A percentile compares a stretch with the other conserved stretches of the same genome.
Evolutionary conservation across 2,797 vertebrate genomes (phyloP).

Genomic region (Ara ararauna): DNA sequence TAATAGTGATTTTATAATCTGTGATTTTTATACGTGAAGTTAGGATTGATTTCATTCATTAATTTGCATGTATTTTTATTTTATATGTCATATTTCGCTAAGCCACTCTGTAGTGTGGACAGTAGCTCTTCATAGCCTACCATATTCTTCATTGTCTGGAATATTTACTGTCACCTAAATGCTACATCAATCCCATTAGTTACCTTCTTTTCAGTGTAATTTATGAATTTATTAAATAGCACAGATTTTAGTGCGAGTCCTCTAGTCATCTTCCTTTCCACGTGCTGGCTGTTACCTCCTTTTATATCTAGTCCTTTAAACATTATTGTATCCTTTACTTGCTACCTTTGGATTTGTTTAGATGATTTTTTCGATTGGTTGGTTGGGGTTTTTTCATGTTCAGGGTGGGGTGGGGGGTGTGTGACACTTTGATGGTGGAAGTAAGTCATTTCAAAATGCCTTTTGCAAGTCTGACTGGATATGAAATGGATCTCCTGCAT

Average conservation of each 20-base stretch:
- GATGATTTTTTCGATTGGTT: neutral
- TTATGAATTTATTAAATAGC: neutral
- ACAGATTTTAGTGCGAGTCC: neutral
- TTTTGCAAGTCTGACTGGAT: neutral
- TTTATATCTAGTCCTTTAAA: neutral
- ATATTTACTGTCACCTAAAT: neutral
- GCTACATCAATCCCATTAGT: neutral
- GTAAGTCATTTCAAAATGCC: neutral
- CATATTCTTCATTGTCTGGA: neutral
- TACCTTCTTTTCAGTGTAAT: neutral
- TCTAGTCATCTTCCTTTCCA: neutral
- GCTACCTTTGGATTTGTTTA: neutral
- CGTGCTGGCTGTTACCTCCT: neutral
- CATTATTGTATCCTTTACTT: neutral
- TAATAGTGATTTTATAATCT: neutral
- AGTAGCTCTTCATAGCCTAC: neutral
- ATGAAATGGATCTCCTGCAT: neutral
- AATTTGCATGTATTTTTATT: neutral
- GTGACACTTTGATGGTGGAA: neutral
- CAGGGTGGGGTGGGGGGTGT: neutral
- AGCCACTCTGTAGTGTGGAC: neutral
- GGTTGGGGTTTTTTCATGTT: neutral
- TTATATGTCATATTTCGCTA: neutral
- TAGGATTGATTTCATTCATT: neutral
- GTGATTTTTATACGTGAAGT: neutral